Conservation (phyloP, 2,888 invertebrate species). For the Torymus texanus region DNA sequence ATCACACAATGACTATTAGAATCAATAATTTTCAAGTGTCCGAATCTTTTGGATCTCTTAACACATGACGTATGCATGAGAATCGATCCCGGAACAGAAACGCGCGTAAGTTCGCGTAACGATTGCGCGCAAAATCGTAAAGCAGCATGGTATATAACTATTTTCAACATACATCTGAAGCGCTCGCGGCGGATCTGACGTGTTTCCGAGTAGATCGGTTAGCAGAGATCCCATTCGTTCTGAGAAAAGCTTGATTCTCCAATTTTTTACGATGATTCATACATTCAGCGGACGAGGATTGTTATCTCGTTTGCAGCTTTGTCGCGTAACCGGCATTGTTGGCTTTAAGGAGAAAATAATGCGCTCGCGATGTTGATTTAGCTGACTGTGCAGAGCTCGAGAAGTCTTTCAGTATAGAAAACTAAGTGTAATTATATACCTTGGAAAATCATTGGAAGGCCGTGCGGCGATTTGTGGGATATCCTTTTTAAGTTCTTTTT, state of each 20-base stretch:
- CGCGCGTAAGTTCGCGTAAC: not conserved
- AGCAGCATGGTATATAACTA: not conserved
- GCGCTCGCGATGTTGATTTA: not conserved
- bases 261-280: slow-evolving; percentile 43
- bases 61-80: no score
- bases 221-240: slow-evolving; percentile 33
- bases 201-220: slow-evolving; percentile 32
- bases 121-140: slow-evolving; percentile 14
- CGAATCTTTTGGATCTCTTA: no score
- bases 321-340: not conserved
- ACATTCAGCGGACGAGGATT: slow-evolving; percentile 12
- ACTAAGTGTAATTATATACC: no score
- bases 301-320: slow-evolving; percentile 31
- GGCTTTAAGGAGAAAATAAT: not conserved
- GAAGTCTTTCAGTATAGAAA: no score
- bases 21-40: no score
- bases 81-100: not conserved
- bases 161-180: not conserved
- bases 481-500: no score
- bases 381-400: no score
- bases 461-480: no score
- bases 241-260: slow-evolving; percentile 21
- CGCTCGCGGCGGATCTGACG: slow-evolving; percentile 29
- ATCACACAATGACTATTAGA: no score
- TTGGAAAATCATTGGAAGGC: no score